Evolutionary conservation across 1,140 invertebrate species (phyloP), one percentile per base, ranked within the genome.

Genomic region (Monomorium pharaonis): DNA sequence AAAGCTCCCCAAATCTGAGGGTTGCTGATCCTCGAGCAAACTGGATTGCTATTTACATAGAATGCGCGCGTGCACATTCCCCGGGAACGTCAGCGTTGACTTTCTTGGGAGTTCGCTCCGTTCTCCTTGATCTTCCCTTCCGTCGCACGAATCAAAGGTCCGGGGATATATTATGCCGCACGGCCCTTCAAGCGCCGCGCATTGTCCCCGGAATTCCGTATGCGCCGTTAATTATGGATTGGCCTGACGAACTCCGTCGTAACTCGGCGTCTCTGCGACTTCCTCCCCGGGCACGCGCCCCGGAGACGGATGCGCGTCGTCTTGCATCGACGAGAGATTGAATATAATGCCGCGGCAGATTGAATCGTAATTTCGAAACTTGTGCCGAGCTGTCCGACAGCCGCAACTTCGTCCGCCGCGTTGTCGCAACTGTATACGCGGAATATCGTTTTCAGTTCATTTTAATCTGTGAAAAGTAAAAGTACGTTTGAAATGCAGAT

Each of bases 1-100:
- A 75, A 83, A 87, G 80, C 77, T 69, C 27, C n/a, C 42, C 51
- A 83, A 88, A 88, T 88, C 85, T 88, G 84, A 84, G 86, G 81
- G 70, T 86, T 81, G 87, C 84, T 75, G 86, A 91, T 91, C 89
- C 85, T 75, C 65, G 44, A 89, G 85, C 85, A 91, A 92, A 91
- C 89, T 91, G 69, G 85, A 91, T 91, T 91, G 80, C 86, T 92
- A 92, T 92, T 92, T 92, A 88, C 91, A 92, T 92, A 91, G 88
- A 92, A 88, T 87, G 69, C 56, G 62, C 65, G 83, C 37, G 72
- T 42, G 33, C 58, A 63, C n/a, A n/a, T n/a, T 63, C 77, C 87
- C 75, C 42, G 7, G 63, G 44, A 58, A 72, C 62, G 86, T 87
- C 85, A 72, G 77, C 76, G 85, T 85, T 89, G 85, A 84, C 81